phyloP scores from a whole-genome alignment of 2,797 vertebrate genomes.

The Micropoecilia bifurca region DNA sequence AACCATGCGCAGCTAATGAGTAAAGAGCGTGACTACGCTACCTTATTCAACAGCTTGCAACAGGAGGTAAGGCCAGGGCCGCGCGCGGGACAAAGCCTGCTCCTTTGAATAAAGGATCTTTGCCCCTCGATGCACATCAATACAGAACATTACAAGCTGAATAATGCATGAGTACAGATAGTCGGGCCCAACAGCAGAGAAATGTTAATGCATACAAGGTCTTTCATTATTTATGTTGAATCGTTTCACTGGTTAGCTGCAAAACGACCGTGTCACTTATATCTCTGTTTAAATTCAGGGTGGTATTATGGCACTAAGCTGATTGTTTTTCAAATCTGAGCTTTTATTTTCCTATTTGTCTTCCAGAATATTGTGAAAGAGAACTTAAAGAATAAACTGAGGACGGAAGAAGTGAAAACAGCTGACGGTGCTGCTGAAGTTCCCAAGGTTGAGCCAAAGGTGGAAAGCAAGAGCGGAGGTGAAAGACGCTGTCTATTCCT shows the following conservation, averaged over 20 bases:
- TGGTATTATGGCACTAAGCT: constrained; percentile 39
- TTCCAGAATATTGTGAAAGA: constrained; percentile 79
- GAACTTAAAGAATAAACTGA: constrained; percentile 78
- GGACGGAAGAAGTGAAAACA: constrained; percentile 43
- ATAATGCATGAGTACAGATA: constrained; percentile 73
- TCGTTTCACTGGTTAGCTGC: constrained; percentile 70
- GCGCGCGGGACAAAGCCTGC: constrained; percentile 28
- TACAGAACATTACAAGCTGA: constrained; percentile 60
- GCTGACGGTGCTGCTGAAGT: constrained; percentile 22
- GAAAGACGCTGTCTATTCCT: constrained; percentile 31
- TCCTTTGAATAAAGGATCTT: constrained; percentile 59
- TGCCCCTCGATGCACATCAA: constrained; percentile 53
- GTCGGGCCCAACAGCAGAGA: constrained; percentile 52
- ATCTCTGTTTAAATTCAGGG: constrained; percentile 58
- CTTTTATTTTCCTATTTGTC: constrained; percentile 8
- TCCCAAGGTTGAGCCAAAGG: constrained; percentile 48
- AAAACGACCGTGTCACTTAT: constrained; percentile 61
- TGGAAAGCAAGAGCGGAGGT: constrained; percentile 72
- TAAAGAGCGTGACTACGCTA: constrained; percentile 81
- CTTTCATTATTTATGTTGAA: constrained; percentile 73
- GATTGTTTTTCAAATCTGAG: constrained; percentile 31
- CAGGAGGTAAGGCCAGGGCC: constrained; percentile 80
- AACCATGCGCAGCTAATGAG: constrained; percentile 83
- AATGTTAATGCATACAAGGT: constrained; percentile 72
- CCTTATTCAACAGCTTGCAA: constrained; percentile 80